Evolutionary conservation across 2,888 invertebrate species (phyloP).

Genomic region (Hirtodrosophila trivittata): DNA sequence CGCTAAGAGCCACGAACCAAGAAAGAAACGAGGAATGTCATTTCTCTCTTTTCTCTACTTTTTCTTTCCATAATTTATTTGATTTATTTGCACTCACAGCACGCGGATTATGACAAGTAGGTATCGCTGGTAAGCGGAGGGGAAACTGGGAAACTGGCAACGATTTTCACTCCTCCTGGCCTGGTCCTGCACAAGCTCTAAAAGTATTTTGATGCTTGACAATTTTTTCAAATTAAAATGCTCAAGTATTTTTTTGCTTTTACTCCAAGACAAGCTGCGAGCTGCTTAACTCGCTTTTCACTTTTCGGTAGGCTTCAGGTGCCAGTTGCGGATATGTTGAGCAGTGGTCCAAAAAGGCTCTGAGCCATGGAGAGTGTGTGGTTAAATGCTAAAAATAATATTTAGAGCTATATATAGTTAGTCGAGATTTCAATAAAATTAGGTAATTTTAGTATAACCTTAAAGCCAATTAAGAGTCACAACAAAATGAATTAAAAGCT

Average conservation of each 20-base stretch:
- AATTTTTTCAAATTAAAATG: constrained; percentile 74
- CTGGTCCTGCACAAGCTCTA: constrained; percentile 48
- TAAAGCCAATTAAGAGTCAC: too few relatives aligned
- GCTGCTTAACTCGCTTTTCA: constrained; percentile 47
- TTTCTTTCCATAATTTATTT: constrained; percentile 69
- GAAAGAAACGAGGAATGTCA: constrained; percentile 39
- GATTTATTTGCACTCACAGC: constrained; percentile 77
- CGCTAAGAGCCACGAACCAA: constrained; percentile 2
- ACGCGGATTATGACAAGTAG: constrained; percentile 48
- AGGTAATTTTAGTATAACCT: too few relatives aligned
- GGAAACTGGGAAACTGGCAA: constrained; percentile 5
- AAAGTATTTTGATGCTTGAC: constrained; percentile 79
- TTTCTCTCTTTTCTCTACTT: constrained; percentile 64
- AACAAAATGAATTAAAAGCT: too few relatives aligned
- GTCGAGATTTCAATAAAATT: neutral
- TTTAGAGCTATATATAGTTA: too few relatives aligned
- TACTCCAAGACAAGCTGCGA: constrained; percentile 17
- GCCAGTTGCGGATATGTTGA: constrained; percentile 1
- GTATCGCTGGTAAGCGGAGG: neutral
- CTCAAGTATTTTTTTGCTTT: constrained; percentile 18
- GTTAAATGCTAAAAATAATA: neutral
- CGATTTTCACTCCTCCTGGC: constrained; percentile 28
- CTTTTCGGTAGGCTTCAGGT: neutral
- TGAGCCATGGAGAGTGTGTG: constrained; percentile 20
- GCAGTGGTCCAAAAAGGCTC: constrained; percentile 30